Base-by-base conservation (phyloP, 2,888 invertebrate genomes). In the Netelia melanura region DNA sequence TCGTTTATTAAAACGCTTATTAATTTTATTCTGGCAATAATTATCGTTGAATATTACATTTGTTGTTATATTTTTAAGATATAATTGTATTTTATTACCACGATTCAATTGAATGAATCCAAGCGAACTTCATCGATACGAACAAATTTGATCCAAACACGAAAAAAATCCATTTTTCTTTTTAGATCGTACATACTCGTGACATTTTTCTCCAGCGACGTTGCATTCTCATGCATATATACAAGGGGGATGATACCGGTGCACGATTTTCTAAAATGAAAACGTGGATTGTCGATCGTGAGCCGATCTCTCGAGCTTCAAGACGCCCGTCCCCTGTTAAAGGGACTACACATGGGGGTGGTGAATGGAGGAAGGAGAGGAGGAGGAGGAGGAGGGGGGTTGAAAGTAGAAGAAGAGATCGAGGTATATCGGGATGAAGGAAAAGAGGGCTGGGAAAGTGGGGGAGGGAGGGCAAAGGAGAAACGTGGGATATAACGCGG, bases 321-420 rank as follows among this genome's bases (percentile, higher is more conserved):
- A 56, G 48, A 11, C 43, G 44, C 44, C 52, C 21, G 21, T 8
- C 11, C 17, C 11, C 44, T 14, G 52, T 58, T 30, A 21, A 14
- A 62, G 38, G 44, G 67, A 64, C 67, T 65, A 43, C 48, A 30
- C 74, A n/a, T 43, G 43, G 10, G 30, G 17, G 62, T 38, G 38
- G 38, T 6, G 38, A 38, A 38, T 38, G 6, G 38, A 38, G 21
- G 44, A 67, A 17, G 64, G 54, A 11, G 65, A 30, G 61, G 25
- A 58, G 65, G 67, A 65, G 74, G 74, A 74, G 85, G 21, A 21
- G 21, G 1, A 80, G 86, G 86, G 54, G 81, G 86, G 79, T 86
- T 77, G 81, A 86, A 87, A 87, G 85, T 78, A 86, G 67, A 62
- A 75, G 77, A 86, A 83, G 74, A 81, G 77, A 85, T 79, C 84